Base-by-base conservation (phyloP, 1,140 invertebrate genomes). In the Psix sp. region DNA sequence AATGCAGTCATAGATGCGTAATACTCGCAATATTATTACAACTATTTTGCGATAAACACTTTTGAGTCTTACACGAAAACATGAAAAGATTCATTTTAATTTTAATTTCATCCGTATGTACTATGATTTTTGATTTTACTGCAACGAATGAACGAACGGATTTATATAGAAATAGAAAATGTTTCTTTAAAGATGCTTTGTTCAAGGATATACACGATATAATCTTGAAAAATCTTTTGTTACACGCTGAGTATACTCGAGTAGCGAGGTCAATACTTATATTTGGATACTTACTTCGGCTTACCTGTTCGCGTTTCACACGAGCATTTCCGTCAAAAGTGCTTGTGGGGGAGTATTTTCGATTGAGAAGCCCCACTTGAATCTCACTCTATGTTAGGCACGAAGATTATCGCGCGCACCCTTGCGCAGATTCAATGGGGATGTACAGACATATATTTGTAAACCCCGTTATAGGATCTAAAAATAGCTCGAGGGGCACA, bases 281-380 rank as follows among this genome's bases (percentile, higher is more conserved):
- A 52, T 18, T 33, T 48, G 35, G 51, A 40, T 40, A 63, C 43
- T 24, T 40, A 15, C 24, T 39, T 48, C 21, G 29, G 43, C 17
- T 51, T 67, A 67, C 63, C 63, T 67, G 63, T 67, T 67, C 63
- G 35, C 17, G 7, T 67, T 67, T 67, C 63, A 67, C 52, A 67
- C 63, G 52, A 67, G 52, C 43, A 57, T 67, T 67, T 63, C 20
- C 59, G 21, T 49, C 36, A 36, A 14, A 40, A 36, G 59, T 63
- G 33, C 26, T n/a, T 26, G 60, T 52, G 49, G 60, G 40, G 49
- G 60, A 52, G 49, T 65, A 65, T 65, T 54, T 66, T 54, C 62
- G 40, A 56, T 56, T 66, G 35, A 66, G 43, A 56, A 66, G 40
- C 26, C 43, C 62, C 62, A 66, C 62, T 66, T 56, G 62, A 66